A percentile compares a stretch with the other conserved stretches of the same genome.
Conservation (phyloP, 2,888 invertebrate genomes). For the Cheilosia urbana region DNA sequence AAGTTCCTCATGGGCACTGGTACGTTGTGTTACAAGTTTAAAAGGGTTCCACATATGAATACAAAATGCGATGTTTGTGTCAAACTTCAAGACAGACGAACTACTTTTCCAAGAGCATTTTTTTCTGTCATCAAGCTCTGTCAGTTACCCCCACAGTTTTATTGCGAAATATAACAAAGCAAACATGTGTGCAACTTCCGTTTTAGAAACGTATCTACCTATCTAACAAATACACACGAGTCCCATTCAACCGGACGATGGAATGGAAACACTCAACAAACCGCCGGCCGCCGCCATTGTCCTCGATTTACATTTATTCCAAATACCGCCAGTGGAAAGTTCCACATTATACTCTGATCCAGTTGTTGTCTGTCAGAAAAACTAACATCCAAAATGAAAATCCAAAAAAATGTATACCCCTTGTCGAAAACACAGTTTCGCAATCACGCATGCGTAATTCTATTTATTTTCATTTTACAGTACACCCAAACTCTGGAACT, state of each 20-base stretch:
- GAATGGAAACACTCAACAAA: constrained; percentile 3
- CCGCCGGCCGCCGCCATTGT: no score
- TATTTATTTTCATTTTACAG: constrained; percentile 31
- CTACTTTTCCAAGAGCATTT: no score
- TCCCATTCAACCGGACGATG: neutral
- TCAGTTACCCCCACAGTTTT: no score
- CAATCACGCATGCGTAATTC: constrained; percentile 56
- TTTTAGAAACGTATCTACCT: neutral
- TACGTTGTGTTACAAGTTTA: no score
- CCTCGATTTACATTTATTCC: constrained; percentile 24
- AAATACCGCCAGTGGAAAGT: constrained; percentile 3
- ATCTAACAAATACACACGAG: neutral
- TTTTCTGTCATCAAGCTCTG: no score
- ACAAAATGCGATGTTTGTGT: no score
- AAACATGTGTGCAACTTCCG: constrained; percentile 15
- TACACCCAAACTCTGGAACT: constrained; percentile 9
- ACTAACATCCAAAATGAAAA: neutral
- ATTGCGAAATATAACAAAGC: no score
- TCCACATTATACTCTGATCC: constrained; percentile 1
- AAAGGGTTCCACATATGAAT: no score
- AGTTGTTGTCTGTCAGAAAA: neutral
- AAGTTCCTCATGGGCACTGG: no score
- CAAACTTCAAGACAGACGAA: no score
- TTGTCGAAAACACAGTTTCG: constrained; percentile 40
- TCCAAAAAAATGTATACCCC: constrained; percentile 37